Evolutionary conservation across 2,888 invertebrate species (phyloP).

Genomic region (Cephus spinipes): DNA sequence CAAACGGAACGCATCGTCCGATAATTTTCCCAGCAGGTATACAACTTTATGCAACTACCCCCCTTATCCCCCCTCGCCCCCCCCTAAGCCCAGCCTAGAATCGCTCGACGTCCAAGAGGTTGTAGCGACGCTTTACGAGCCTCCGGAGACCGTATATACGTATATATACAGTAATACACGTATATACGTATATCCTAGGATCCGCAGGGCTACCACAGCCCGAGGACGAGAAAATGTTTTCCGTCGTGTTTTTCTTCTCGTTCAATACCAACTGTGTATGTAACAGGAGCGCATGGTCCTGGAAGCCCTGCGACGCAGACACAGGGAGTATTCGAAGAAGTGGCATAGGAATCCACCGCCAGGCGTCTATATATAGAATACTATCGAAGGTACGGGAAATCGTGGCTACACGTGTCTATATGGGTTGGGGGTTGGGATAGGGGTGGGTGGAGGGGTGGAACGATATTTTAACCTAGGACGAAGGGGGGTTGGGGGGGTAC

Average conservation of each 20-base stretch:
- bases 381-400: neutral
- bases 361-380: neutral
- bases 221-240: neutral
- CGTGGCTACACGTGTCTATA: neutral
- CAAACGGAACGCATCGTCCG: neutral
- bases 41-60: neutral
- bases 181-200: neutral
- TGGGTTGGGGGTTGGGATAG: no score
- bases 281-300: neutral
- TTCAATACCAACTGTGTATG: neutral
- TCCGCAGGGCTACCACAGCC: slow-evolving; percentile 1
- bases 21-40: neutral
- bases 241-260: slow-evolving; percentile 1
- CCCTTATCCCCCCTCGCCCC: no score
- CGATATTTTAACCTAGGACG: neutral
- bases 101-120: neutral
- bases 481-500: no score
- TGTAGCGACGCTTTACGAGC: neutral
- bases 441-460: neutral
- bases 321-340: neutral
- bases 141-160: neutral
- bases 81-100: no score
- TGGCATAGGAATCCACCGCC: neutral
- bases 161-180: neutral
- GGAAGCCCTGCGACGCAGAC: neutral